These are phyloP conservation scores for Dascillus cervinus DNA, from an alignment of 2,888 invertebrate species.

Conservation along the genomic window DNA sequence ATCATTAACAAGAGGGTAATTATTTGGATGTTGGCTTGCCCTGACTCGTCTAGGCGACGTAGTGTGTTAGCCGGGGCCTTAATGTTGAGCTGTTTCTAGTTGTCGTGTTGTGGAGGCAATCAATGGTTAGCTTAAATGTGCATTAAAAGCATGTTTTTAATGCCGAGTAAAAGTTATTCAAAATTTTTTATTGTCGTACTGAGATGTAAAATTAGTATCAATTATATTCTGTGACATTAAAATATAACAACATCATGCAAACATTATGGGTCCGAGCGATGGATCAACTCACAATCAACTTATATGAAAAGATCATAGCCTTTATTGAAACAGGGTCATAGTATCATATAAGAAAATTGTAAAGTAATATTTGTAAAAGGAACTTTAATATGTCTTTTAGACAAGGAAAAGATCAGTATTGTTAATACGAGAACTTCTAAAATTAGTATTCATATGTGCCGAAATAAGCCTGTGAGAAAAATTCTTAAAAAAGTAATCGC, in stretches of 20 bases:
- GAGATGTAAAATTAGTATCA: too few species aligned
- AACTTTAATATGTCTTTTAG: constrained; percentile 29
- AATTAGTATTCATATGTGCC: too few species aligned
- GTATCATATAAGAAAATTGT: constrained; percentile 38
- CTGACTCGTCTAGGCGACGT: constrained; percentile 22
- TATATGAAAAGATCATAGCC: constrained; percentile 41
- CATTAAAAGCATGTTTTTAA: too few species aligned
- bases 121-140: constrained; percentile 39
- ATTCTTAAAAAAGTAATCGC: too few species aligned
- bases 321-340: constrained; percentile 45
- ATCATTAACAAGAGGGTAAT: constrained; percentile 26
- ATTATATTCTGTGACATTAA: too few species aligned
- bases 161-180: too few species aligned
- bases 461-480: too few species aligned
- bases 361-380: constrained; percentile 32
- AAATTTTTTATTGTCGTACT: too few species aligned
- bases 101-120: constrained; percentile 45
- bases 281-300: constrained; percentile 32
- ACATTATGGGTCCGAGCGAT: too few species aligned
- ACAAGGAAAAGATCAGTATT: constrained; percentile 33
- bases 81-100: constrained; percentile 40
- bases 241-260: too few species aligned
- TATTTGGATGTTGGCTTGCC: constrained; percentile 16
- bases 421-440: constrained; percentile 36
- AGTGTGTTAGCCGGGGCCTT: constrained; percentile 42